Percentiles rank a stretch among this genome's conserved stretches.
phyloP scores from a whole-genome alignment of 2,888 invertebrate species.

The Sclerodermus sp. region DNA sequence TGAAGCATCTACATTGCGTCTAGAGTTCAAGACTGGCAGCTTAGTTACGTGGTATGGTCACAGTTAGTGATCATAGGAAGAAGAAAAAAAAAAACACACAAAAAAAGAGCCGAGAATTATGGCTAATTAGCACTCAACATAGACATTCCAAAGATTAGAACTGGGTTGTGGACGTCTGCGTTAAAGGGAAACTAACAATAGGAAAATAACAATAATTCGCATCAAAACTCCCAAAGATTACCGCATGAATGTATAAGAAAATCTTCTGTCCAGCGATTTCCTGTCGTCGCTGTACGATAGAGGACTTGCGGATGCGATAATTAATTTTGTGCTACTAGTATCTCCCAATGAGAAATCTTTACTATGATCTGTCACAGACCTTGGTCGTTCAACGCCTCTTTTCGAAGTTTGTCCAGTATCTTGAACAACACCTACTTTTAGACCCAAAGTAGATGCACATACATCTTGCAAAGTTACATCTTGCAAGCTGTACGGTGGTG shows the following conservation, averaged over 20 bases:
- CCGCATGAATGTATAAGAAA: conserved; percentile 67
- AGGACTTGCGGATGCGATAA: conserved; percentile 56
- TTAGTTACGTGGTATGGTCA: too few relatives aligned
- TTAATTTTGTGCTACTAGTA: conserved; percentile 40
- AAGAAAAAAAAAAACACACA: too few relatives aligned
- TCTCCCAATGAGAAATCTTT: conserved; percentile 41
- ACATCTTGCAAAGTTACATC: conserved; percentile 75
- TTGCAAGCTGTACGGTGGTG: conserved; percentile 81
- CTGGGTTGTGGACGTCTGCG: too few relatives aligned
- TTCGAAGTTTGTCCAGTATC: conserved; percentile 37
- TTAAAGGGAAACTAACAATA: too few relatives aligned
- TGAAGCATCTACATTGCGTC: too few relatives aligned
- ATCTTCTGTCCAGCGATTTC: conserved; percentile 62
- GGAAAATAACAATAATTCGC: neutral
- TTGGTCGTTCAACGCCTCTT: conserved; percentile 50
- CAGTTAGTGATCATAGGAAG: too few relatives aligned
- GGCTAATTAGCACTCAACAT: too few relatives aligned
- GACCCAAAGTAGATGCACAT: conserved; percentile 31
- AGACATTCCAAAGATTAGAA: too few relatives aligned
- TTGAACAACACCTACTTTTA: conserved; percentile 38
- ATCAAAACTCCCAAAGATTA: conserved; percentile 31
- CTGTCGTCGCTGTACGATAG: conserved; percentile 51
- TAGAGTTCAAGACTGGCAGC: too few relatives aligned
- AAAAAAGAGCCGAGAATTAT: too few relatives aligned
- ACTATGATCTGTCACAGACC: conserved; percentile 49